A percentile compares a stretch with the other conserved stretches of the same genome.
These are phyloP conservation scores for sheep (Ovis aries) DNA, from an alignment of 2,113 vertebrate genomes.

Conservation along the genomic window DNA sequence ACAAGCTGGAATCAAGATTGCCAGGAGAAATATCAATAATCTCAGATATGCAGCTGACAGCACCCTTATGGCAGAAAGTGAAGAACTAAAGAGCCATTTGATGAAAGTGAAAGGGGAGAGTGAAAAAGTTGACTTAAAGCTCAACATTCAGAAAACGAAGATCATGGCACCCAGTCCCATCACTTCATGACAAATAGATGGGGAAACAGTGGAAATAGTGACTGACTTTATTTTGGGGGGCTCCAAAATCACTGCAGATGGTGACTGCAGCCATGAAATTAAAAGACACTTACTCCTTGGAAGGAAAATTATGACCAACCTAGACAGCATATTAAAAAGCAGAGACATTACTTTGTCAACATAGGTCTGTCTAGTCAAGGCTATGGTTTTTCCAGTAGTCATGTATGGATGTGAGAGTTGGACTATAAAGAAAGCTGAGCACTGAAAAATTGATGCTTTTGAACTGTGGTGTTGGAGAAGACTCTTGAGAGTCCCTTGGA, in stretches of 20 bases:
- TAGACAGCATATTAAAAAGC: not conserved
- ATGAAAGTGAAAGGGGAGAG: not conserved
- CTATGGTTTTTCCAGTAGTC: not conserved
- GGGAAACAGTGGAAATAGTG: not conserved
- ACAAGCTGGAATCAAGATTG: not conserved
- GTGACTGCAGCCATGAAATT: not conserved
- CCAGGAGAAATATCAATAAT: not conserved
- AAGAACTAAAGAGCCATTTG: not conserved
- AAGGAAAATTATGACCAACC: not conserved
- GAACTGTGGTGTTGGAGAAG: not conserved
- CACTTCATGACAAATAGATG: not conserved
- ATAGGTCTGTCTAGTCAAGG: not conserved
- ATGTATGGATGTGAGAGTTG: not conserved
- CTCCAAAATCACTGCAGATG: not conserved
- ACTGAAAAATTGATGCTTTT: not conserved
- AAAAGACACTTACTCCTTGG: not conserved
- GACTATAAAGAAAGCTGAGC: not conserved
- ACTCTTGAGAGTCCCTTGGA: not conserved
- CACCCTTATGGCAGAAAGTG: not conserved
- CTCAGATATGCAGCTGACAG: not conserved
- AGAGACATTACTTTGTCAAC: not conserved
- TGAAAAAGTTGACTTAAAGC: not conserved
- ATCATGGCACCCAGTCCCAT: rapidly evolving
- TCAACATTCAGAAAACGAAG: not conserved
- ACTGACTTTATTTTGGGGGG: not conserved